Evolutionary conservation across 2,888 invertebrate species (phyloP), one percentile per base, ranked within the genome.

Genomic region (Lucinisca nassula): DNA sequence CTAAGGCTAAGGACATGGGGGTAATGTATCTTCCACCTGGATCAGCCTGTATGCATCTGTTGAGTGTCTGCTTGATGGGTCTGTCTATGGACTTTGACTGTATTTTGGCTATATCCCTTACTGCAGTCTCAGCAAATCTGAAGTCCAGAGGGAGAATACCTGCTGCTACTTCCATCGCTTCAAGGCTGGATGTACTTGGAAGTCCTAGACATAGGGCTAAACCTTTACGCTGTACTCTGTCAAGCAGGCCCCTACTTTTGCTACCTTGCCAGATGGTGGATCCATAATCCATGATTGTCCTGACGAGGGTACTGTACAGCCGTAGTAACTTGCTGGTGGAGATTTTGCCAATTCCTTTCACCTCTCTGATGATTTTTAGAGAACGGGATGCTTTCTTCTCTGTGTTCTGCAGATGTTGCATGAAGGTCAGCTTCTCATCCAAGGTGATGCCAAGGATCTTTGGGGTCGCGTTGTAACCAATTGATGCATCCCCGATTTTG

Each of bases 161-260:
- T 10, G 78, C 21, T 14, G 72, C 40, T 21, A 83, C 73, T 51
- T 83, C 78, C 27, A 58, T 4, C 21, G 73, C 78, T 21, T 78
- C 78, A n/a, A 17, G 12, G 38, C 83, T 73, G 17, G 38, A 24
- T 3, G 83, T 58, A 24, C 30, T 40, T 1, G 51, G 61, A n/a
- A 73, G 37, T 12, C 78, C 79, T 1, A 83, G 76, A 37, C 77
- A 82, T 8, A 72, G 21, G 27, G 37, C 37, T 0, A 82, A 30
- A 3, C 70, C 70, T 58, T 83, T 78, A 30, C 79, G 78, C 30
- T 83, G 83, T n/a, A 83, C 45, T 40, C 70, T 73, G n/a, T 73
- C 61, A 21, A 78, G 32, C 4, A 27, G 61, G 30, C 6, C 30
- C 21, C 6, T 61, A 30, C 30, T 27, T 17, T 61, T 61, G 30